Evolutionary conservation across 2,888 invertebrate genomes (phyloP).

Genomic region (Campopleginae sp.): DNA sequence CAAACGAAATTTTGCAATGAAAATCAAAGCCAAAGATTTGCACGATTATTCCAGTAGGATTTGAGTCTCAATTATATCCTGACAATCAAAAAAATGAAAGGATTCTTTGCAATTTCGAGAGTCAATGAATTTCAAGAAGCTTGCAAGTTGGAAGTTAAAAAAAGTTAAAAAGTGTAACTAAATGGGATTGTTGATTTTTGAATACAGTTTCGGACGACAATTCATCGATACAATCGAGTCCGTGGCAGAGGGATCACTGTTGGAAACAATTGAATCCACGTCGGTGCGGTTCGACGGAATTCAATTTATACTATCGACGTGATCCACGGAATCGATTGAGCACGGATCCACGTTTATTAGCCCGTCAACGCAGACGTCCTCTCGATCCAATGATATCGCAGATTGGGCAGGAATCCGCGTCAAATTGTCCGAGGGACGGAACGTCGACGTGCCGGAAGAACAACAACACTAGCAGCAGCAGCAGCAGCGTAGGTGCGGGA

Average conservation of each 20-base stretch:
- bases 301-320: constrained; percentile 89
- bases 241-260: constrained; percentile 95
- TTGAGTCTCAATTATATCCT: too few species aligned
- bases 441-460: constrained; percentile 60
- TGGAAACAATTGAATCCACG: constrained; percentile 94
- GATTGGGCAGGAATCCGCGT: constrained; percentile 72
- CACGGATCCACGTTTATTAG: constrained; percentile 84
- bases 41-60: too few species aligned
- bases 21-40: too few species aligned
- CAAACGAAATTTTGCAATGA: too few species aligned
- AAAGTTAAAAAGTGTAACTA: background rate
- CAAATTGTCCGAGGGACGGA: constrained; percentile 70
- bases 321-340: constrained; percentile 85
- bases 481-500: constrained; percentile 72
- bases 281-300: constrained; percentile 90
- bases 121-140: too few species aligned
- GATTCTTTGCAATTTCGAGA: too few species aligned
- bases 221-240: constrained; percentile 95
- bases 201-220: constrained; percentile 93
- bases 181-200: constrained; percentile 56
- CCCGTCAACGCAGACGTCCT: constrained; percentile 89
- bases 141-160: background rate
- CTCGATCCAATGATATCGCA: constrained; percentile 85
- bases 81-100: too few species aligned
- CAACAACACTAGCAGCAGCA: constrained; percentile 48